A percentile compares a stretch with the other conserved stretches of the same genome.
Conservation (phyloP, 2,888 invertebrate genomes). For the Volucella inanis region DNA sequence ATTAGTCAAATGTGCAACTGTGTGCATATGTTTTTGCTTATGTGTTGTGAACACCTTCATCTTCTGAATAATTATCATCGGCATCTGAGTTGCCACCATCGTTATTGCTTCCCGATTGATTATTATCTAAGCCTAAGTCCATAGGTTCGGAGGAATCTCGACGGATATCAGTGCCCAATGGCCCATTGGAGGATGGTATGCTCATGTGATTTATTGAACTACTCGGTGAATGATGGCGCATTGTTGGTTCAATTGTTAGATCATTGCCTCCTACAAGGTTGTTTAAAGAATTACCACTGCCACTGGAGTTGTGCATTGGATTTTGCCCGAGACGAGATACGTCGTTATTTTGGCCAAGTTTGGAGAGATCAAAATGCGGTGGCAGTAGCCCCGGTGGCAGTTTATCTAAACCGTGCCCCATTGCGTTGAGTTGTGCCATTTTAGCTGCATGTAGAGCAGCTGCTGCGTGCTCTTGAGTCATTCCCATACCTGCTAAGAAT, state of each 20-base stretch:
- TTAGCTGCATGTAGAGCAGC: slow-evolving; percentile 91
- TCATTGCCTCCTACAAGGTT: slow-evolving; percentile 63
- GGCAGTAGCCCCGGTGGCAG: slow-evolving; percentile 83
- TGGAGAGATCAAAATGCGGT: slow-evolving; percentile 82
- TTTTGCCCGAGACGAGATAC: slow-evolving; percentile 60
- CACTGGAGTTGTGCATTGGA: slow-evolving; percentile 65
- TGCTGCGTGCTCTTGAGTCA: slow-evolving; percentile 87
- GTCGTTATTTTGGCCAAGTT: slow-evolving; percentile 77
- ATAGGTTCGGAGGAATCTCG: slow-evolving; percentile 82
- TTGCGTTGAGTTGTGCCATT: slow-evolving; percentile 89
- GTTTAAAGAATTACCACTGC: slow-evolving; percentile 70
- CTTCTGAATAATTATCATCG: slow-evolving; percentile 83
- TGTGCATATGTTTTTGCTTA: slow-evolving; percentile 73
- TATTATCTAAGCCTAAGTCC: slow-evolving; percentile 82
- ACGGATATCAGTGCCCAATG: slow-evolving; percentile 78
- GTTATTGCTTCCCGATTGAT: slow-evolving; percentile 81
- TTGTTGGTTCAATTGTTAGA: slow-evolving; percentile 81
- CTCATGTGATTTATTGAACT: slow-evolving; percentile 70
- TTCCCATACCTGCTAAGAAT: slow-evolving; percentile 83
- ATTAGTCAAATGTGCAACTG: slow-evolving; percentile 45
- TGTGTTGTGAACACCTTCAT: slow-evolving; percentile 82
- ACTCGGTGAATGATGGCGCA: slow-evolving; percentile 78
- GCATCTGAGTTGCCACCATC: slow-evolving; percentile 80
- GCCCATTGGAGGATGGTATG: slow-evolving; percentile 65
- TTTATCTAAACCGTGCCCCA: slow-evolving; percentile 85